Evolutionary conservation across 2,888 invertebrate genomes (phyloP).

Genomic region (Oligia strigilis): DNA sequence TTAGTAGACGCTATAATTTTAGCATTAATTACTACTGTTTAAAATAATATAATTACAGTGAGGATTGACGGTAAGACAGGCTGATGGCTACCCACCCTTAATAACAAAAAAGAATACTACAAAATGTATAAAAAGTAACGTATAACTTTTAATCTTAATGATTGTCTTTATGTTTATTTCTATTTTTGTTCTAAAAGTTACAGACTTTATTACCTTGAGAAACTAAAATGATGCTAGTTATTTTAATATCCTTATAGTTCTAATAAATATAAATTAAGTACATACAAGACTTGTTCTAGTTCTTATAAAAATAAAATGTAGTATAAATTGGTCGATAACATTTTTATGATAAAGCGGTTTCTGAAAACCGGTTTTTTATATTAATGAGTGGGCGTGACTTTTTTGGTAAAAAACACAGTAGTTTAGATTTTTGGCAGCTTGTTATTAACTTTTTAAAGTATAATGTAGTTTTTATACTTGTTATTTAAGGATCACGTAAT

Average conservation of each 20-base stretch:
- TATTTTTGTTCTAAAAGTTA: neutral
- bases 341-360: slow-evolving; percentile 34
- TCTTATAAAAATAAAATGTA: slow-evolving; percentile 18
- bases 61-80: slow-evolving; percentile 3
- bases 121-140: neutral
- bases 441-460: slow-evolving; percentile 40
- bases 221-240: slow-evolving; percentile 1
- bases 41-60: slow-evolving; percentile 33
- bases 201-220: neutral
- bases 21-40: slow-evolving; percentile 44
- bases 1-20: slow-evolving; percentile 43
- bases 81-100: neutral
- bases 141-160: neutral
- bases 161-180: neutral
- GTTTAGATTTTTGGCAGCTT: slow-evolving; percentile 40
- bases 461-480: slow-evolving; percentile 40
- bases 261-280: neutral
- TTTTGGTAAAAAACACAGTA: slow-evolving; percentile 27
- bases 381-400: slow-evolving; percentile 51
- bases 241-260: neutral
- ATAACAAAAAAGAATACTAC: slow-evolving; percentile 5
- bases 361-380: slow-evolving; percentile 45
- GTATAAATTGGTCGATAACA: slow-evolving; percentile 16
- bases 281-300: slow-evolving; percentile 4
- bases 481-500: slow-evolving; percentile 32